Percentiles rank a stretch among this genome's conserved stretches.
Conservation (phyloP, 2,113 vertebrate species). For the Bambusicola thoracicus region DNA sequence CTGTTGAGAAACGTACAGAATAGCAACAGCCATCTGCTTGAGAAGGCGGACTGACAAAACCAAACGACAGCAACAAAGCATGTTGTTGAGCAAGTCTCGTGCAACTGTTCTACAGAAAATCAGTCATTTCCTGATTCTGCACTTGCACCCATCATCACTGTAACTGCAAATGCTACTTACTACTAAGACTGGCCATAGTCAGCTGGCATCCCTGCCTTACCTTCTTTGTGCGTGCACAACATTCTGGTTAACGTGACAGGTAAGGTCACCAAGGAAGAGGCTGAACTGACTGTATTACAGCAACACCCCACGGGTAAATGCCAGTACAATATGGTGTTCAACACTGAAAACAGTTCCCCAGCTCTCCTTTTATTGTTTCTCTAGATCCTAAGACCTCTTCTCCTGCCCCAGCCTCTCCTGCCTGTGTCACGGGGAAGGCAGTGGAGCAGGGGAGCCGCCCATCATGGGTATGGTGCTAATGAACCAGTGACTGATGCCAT, state of each 20-base stretch:
- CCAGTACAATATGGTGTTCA: not conserved
- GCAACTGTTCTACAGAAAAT: not conserved
- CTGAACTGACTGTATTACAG: not conserved
- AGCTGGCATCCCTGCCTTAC: not conserved
- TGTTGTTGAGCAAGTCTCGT: not conserved
- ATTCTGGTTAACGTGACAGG: not conserved
- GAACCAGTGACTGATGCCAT: not conserved
- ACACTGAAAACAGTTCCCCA: not conserved
- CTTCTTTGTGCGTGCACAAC: not conserved
- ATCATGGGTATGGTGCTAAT: rapidly evolving
- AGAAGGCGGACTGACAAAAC: not conserved
- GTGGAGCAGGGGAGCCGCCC: not conserved
- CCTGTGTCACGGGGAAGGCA: not conserved
- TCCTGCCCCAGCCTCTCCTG: not conserved
- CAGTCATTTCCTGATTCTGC: not conserved
- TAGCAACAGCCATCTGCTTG: not conserved
- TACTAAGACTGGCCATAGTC: not conserved
- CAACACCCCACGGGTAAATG: not conserved
- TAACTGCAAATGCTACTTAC: not conserved
- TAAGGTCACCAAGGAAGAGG: conserved; percentile 21
- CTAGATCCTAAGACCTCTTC: not conserved
- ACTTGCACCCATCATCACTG: not conserved
- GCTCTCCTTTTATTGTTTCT: not conserved
- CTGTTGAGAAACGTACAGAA: not conserved
- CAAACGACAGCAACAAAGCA: not conserved